Base-by-base conservation (phyloP, 2,888 invertebrate species). In the Pseudolycoriella hygida region DNA sequence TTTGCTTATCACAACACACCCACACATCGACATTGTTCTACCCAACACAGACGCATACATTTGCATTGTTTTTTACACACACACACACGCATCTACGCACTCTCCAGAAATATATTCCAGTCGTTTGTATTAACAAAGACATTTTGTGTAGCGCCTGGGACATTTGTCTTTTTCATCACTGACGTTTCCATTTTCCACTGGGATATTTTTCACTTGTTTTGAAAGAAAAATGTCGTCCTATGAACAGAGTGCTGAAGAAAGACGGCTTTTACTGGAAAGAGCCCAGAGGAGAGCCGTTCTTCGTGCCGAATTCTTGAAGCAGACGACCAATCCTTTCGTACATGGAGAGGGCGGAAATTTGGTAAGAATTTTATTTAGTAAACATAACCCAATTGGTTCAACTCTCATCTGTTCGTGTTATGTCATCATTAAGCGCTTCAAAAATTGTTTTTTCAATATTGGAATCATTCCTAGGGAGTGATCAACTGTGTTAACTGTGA, bases 281-380 rank as follows among this genome's bases (percentile, higher is more conserved):
- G 10, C n/a, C 10, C 15, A 62, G 43, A 56, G 56, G 1, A 60
- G 62, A 1, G 48, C 57, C 15, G 58, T 57, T 48, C 49, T 66
- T 20, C 62, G 87, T 50, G 66, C 70, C n/a, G 76, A 85, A 57
- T 90, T 77, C 59, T 58, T 80, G 17, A 83, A 80, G 61, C 72
- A 80, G 56, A 61, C 66, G 19, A 68, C 74, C 0, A 79, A 86
- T 62, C 90, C 90, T 2, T 72, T 72, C 59, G 71, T 74, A 56
- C 76, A 80, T 67, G 69, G 68, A 12, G 75, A 78, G 61, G 76
- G 77, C 53, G 83, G 83, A 42, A 68, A 71, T 60, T 68, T 83
- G 60, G 84, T 85, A 70, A 71, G 80, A 8, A 17, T 15, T 15
- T 17, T 6, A 14, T 17, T 17, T 17, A 6, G 17, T 10, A 39